Conservation (phyloP, 2,888 invertebrate species). For the Limnephilus rhombicus region DNA sequence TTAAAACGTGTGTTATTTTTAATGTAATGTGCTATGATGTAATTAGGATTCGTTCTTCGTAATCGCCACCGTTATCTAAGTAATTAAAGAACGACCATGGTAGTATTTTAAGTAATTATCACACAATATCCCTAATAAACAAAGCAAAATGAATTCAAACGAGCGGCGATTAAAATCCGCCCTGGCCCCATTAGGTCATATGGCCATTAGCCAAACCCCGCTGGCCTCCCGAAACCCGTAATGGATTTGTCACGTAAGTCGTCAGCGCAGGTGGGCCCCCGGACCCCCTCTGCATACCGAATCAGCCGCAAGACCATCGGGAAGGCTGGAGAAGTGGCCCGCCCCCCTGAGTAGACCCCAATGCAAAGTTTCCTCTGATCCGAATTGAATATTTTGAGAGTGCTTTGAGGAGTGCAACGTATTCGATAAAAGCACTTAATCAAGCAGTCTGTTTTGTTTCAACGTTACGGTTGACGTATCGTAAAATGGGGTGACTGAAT, state of each 20-base stretch:
- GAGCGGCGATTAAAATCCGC: neutral
- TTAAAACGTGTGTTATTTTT: too few species aligned
- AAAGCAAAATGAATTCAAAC: neutral
- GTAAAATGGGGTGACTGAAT: neutral
- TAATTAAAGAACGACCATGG: neutral
- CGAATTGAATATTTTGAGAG: neutral
- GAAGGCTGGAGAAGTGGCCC: neutral
- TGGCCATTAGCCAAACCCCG: neutral
- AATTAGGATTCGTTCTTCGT: neutral
- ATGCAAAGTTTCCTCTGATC: conserved; percentile 13
- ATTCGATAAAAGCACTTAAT: neutral
- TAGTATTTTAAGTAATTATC: neutral
- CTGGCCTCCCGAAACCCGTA: neutral
- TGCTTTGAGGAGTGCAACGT: neutral
- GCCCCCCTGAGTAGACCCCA: neutral
- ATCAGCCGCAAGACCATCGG: neutral
- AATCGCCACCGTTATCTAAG: neutral
- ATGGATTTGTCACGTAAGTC: conserved; percentile 58
- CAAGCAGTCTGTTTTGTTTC: neutral
- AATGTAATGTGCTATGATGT: too few species aligned
- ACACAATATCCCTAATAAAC: neutral
- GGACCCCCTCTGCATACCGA: neutral
- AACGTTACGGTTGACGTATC: neutral
- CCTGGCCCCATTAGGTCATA: neutral
- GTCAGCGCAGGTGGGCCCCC: conserved; percentile 35